Evolutionary conservation across 2,888 invertebrate species (phyloP).

Genomic region (Agrochola litura): DNA sequence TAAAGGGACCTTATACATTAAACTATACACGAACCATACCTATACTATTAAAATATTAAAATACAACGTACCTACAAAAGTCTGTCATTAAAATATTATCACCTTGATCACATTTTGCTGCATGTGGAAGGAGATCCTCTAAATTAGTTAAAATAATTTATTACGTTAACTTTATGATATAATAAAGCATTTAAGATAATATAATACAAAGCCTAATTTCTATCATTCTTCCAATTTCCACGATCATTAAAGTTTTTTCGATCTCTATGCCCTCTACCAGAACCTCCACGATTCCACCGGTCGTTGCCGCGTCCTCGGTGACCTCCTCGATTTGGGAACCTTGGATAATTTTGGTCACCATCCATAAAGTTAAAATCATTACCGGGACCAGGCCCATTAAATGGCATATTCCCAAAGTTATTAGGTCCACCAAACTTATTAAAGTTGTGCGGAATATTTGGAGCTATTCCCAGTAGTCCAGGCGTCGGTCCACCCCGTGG

Average conservation of each 20-base stretch:
- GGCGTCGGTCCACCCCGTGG: constrained; percentile 88
- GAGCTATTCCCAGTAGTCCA: constrained; percentile 91
- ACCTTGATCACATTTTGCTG: constrained; percentile 84
- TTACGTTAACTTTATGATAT: constrained; percentile 59
- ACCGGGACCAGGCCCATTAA: constrained; percentile 83
- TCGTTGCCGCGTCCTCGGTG: constrained; percentile 86
- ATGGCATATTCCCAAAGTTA: constrained; percentile 86
- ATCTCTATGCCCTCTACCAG: constrained; percentile 86
- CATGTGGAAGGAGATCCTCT: constrained; percentile 81
- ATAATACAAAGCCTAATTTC: constrained; percentile 81
- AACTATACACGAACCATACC: constrained; percentile 70
- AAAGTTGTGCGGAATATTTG: constrained; percentile 89
- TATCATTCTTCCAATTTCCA: constrained; percentile 89
- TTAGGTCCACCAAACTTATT: constrained; percentile 84
- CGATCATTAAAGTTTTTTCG: constrained; percentile 88
- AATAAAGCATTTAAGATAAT: constrained; percentile 61
- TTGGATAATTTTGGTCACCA: constrained; percentile 83
- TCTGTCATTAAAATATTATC: constrained; percentile 82
- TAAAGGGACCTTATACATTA: constrained; percentile 72
- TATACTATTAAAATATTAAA: constrained; percentile 79
- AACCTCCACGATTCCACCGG: constrained; percentile 86
- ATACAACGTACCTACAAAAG: constrained; percentile 76
- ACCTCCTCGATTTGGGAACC: constrained; percentile 85
- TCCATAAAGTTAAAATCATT: constrained; percentile 87
- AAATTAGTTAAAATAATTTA: constrained; percentile 77